Evolutionary conservation across 2,797 vertebrate species (phyloP).

Genomic region (Spinus pinus): DNA sequence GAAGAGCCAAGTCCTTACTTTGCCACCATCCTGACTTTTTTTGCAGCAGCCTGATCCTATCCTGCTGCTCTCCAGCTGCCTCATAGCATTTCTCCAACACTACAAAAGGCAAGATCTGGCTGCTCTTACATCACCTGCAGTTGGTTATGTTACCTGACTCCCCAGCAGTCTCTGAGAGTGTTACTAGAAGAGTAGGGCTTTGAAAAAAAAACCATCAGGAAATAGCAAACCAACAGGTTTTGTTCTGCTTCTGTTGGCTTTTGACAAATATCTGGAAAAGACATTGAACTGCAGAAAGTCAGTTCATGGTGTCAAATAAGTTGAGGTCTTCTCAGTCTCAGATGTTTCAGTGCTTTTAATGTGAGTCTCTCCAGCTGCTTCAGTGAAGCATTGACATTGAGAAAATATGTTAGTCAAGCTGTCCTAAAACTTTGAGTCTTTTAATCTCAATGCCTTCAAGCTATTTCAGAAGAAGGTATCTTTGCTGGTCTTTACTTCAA

Average conservation of each 20-base stretch:
- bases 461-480: neutral
- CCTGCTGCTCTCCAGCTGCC: neutral
- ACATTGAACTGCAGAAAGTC: neutral
- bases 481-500: neutral
- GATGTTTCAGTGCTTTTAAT: conserved; percentile 9
- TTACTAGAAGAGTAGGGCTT: neutral
- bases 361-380: conserved; percentile 1
- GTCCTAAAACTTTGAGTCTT: conserved; percentile 14
- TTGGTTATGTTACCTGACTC: neutral
- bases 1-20: neutral
- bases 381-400: neutral
- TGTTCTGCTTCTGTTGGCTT: neutral
- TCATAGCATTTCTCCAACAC: neutral
- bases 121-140: neutral
- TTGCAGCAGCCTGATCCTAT: neutral
- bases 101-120: neutral
- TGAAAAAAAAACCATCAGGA: neutral
- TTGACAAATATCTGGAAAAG: neutral
- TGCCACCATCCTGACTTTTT: neutral
- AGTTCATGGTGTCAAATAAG: neutral
- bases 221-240: neutral
- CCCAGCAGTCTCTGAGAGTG: neutral
- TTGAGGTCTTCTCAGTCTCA: neutral
- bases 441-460: neutral
- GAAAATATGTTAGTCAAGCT: conserved; percentile 20